Conservation (phyloP, 2,888 invertebrate species). For the Thumatha senex region DNA sequence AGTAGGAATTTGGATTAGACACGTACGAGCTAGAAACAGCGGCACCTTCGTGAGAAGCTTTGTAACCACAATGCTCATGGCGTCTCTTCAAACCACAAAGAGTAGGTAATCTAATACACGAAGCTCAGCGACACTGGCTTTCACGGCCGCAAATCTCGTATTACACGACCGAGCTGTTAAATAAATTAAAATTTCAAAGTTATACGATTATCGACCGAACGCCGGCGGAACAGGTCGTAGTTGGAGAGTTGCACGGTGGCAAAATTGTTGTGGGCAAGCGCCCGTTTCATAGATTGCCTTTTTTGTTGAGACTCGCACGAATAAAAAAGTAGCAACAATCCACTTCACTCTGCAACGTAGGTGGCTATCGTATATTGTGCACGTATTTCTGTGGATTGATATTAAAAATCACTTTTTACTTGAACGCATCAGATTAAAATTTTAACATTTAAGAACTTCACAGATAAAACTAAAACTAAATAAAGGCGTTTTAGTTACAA, state of each 20-base stretch:
- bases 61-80: slow-evolving; percentile 74
- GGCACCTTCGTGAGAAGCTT: slow-evolving; percentile 70
- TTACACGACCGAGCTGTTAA: slow-evolving; percentile 57
- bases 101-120: slow-evolving; percentile 79
- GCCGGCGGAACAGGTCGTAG: slow-evolving; percentile 34
- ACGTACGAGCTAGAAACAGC: slow-evolving; percentile 54
- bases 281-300: slow-evolving; percentile 77
- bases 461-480: background rate
- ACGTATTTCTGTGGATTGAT: slow-evolving; percentile 55
- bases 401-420: slow-evolving; percentile 45
- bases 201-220: slow-evolving; percentile 47
- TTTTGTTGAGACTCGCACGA: slow-evolving; percentile 68
- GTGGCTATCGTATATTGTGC: slow-evolving; percentile 65
- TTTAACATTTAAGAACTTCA: background rate
- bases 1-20: slow-evolving; percentile 52
- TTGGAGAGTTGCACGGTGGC: slow-evolving; percentile 37
- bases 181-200: slow-evolving; percentile 28
- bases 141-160: slow-evolving; percentile 76
- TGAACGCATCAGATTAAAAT: slow-evolving; percentile 20
- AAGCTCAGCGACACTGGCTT: slow-evolving; percentile 81
- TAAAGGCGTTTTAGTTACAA: background rate
- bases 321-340: slow-evolving; percentile 60
- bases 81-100: slow-evolving; percentile 77
- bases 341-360: slow-evolving; percentile 53
- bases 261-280: slow-evolving; percentile 50